These are phyloP conservation scores for Pachypeltis micranthus DNA, from an alignment of 1,140 invertebrate genomes.

Conservation along the genomic window DNA sequence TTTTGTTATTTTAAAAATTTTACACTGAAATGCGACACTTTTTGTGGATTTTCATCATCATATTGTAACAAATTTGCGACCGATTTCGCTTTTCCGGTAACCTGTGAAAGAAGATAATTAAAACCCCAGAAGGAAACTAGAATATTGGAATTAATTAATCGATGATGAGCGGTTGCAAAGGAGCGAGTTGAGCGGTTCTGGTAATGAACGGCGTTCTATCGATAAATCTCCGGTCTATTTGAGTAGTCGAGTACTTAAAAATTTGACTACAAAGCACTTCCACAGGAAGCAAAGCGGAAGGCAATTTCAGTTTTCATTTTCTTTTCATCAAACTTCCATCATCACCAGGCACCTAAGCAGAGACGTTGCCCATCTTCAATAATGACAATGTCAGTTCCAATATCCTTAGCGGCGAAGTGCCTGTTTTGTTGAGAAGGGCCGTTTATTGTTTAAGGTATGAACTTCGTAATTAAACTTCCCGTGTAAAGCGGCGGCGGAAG, in stretches of 20 bases:
- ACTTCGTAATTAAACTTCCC: slow-evolving; percentile 8
- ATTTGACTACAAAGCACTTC: background rate
- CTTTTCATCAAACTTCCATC: background rate
- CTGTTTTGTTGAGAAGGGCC: background rate
- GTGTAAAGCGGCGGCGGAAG: too few species aligned
- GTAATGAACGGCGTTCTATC: background rate
- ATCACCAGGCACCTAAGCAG: too few species aligned
- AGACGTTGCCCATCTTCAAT: background rate
- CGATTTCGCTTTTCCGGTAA: too few species aligned
- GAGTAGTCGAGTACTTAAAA: too few species aligned
- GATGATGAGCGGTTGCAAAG: background rate
- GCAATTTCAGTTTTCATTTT: background rate
- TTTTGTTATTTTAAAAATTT: background rate
- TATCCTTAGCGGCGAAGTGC: background rate
- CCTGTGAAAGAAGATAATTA: too few species aligned
- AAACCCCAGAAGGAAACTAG: too few species aligned
- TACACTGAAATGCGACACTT: background rate
- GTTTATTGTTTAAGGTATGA: background rate
- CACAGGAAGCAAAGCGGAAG: background rate
- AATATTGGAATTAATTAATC: background rate
- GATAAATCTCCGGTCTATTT: too few species aligned
- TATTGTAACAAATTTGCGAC: too few species aligned
- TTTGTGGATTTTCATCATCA: background rate
- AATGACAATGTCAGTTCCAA: background rate
- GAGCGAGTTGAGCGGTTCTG: background rate